These are phyloP conservation scores for Tetheella fluctuosa DNA, from an alignment of 2,888 invertebrate species.

Conservation along the genomic window DNA sequence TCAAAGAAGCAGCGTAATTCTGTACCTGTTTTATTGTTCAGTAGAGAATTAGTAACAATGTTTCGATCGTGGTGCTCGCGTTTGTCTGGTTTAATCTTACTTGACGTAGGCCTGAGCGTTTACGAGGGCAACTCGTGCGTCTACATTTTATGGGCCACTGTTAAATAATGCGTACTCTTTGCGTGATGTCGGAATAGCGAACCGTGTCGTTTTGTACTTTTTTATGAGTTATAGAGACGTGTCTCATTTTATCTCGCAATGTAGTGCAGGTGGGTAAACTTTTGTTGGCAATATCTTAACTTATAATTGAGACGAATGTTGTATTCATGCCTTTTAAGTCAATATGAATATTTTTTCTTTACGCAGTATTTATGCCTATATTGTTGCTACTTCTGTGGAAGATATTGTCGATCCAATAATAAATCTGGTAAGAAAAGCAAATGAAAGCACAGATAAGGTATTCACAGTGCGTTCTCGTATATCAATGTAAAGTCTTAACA, in stretches of 20 bases:
- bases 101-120: constrained; percentile 55
- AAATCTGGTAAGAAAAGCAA: background rate
- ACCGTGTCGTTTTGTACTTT: constrained; percentile 58
- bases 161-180: constrained; percentile 72
- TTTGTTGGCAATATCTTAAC: constrained; percentile 38
- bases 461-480: background rate
- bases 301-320: background rate
- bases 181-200: constrained; percentile 59
- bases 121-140: constrained; percentile 61
- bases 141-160: constrained; percentile 63
- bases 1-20: background rate
- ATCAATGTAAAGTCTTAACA: background rate
- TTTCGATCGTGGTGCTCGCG: constrained; percentile 36
- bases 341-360: too few relatives aligned
- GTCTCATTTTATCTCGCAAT: constrained; percentile 56
- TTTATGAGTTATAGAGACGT: constrained; percentile 67
- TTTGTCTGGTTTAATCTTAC: constrained; percentile 58
- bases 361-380: background rate
- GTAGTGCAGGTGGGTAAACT: constrained; percentile 31
- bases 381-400: background rate
- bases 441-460: background rate
- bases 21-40: constrained; percentile 2
- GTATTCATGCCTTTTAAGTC: too few relatives aligned
- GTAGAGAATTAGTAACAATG: constrained; percentile 30
- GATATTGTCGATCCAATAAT: too few relatives aligned